These are phyloP conservation scores for Tipula vernalis DNA, from an alignment of 2,888 invertebrate genomes.

Conservation along the genomic window DNA sequence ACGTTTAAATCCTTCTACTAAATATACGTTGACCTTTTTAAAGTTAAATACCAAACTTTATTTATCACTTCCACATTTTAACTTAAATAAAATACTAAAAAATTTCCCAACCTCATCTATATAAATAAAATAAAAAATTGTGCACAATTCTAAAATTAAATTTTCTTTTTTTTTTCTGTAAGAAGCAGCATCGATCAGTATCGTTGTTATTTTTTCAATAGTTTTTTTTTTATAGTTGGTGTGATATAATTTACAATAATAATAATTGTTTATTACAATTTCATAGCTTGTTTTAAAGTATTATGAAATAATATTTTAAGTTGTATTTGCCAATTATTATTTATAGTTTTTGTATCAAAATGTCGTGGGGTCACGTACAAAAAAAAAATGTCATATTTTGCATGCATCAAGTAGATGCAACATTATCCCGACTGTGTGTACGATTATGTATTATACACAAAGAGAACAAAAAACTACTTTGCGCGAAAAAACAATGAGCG, in stretches of 20 bases:
- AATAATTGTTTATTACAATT: not conserved
- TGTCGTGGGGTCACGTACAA: not conserved
- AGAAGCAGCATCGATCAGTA: not conserved
- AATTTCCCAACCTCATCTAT: not conserved
- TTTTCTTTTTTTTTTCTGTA: not conserved
- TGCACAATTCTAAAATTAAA: not conserved
- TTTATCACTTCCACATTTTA: no score
- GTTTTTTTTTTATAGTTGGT: not conserved
- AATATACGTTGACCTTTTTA: no score
- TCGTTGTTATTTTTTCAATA: not conserved
- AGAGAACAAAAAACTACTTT: not conserved
- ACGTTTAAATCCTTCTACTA: no score
- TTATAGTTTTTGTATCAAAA: not conserved
- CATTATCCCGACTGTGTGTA: not conserved
- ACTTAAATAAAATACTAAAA: not conserved
- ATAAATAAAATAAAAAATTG: not conserved
- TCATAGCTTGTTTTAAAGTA: not conserved
- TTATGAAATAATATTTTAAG: not conserved
- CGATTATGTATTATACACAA: not conserved
- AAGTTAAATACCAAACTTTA: no score
- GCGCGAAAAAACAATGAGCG: not conserved
- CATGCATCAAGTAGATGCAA: not conserved
- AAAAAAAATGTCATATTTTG: no score
- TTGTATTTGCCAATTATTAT: not conserved
- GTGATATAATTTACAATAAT: not conserved